Evolutionary conservation across 2,888 invertebrate genomes (phyloP).

Genomic region (Lochmaea capreae): DNA sequence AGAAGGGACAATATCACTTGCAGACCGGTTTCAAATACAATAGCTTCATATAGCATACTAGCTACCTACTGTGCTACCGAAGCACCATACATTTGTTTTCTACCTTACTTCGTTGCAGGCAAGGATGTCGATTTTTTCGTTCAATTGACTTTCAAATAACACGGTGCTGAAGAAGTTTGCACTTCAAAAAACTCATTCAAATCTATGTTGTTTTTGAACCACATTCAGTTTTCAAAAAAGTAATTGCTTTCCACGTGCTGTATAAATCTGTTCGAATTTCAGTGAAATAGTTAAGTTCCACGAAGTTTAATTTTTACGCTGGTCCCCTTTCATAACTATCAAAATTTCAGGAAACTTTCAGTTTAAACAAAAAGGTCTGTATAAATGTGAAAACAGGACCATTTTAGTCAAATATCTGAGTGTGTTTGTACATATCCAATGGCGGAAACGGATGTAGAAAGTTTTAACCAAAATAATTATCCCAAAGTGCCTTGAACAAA

Average conservation of each 20-base stretch:
- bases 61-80: too few relatives aligned
- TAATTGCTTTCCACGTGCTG: not conserved
- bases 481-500: constrained; percentile 15
- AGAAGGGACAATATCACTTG: too few relatives aligned
- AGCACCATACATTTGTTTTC: too few relatives aligned
- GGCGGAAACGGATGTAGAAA: constrained; percentile 1
- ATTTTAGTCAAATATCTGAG: not conserved
- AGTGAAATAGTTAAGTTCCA: not conserved
- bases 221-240: too few relatives aligned
- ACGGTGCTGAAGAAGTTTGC: too few relatives aligned
- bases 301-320: not conserved
- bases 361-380: constrained; percentile 3
- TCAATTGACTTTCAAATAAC: too few relatives aligned
- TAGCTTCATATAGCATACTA: too few relatives aligned
- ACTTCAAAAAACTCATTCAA: too few relatives aligned
- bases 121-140: too few relatives aligned
- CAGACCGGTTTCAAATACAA: too few relatives aligned
- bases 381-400: not conserved
- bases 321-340: not conserved
- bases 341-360: not conserved
- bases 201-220: too few relatives aligned
- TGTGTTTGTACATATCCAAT: constrained; percentile 6
- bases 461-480: constrained; percentile 11
- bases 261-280: not conserved
- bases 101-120: too few relatives aligned